Evolutionary conservation across 1,140 invertebrate genomes (phyloP).

Genomic region (Drosophila orena): DNA sequence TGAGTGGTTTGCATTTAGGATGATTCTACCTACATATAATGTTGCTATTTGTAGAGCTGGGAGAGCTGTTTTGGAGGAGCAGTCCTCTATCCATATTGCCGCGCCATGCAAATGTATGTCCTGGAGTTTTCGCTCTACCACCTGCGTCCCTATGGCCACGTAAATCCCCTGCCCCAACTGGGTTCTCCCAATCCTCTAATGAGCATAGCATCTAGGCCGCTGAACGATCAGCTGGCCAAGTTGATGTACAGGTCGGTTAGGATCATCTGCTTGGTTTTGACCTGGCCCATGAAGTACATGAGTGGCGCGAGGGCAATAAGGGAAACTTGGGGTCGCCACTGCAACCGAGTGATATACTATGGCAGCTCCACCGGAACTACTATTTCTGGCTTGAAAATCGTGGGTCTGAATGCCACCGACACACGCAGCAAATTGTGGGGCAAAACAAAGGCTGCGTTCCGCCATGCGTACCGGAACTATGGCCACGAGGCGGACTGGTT

Average conservation of each 20-base stretch:
- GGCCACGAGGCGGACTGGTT: slow-evolving; percentile 95
- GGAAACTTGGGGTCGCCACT: slow-evolving; percentile 97
- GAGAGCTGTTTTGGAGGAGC: slow-evolving; percentile 7
- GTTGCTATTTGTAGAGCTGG: slow-evolving; percentile 3
- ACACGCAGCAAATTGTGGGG: slow-evolving; percentile 95
- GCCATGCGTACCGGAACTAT: slow-evolving; percentile 93
- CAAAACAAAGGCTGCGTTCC: slow-evolving; percentile 97
- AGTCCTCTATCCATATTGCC: slow-evolving; percentile 27
- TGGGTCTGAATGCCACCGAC: slow-evolving; percentile 91
- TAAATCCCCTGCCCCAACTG: slow-evolving; percentile 17
- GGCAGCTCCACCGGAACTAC: slow-evolving; percentile 89
- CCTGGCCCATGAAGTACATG: slow-evolving; percentile 91
- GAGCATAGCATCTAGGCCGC: background rate
- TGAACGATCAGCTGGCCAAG: slow-evolving; percentile 85
- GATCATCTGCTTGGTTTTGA: slow-evolving; percentile 95
- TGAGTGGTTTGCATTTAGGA: background rate
- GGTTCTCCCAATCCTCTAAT: background rate
- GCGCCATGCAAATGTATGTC: slow-evolving; percentile 24
- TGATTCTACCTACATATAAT: background rate
- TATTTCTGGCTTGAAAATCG: slow-evolving; percentile 86
- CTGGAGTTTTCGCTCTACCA: slow-evolving; percentile 52
- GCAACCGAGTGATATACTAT: slow-evolving; percentile 95
- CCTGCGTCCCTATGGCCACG: slow-evolving; percentile 50
- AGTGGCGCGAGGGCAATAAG: slow-evolving; percentile 95
- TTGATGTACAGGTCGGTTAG: slow-evolving; percentile 86